A percentile compares a stretch with the other conserved stretches of the same genome.
phyloP scores from a whole-genome alignment of 2,888 invertebrate species.

The Watsonalla cultraria region DNA sequence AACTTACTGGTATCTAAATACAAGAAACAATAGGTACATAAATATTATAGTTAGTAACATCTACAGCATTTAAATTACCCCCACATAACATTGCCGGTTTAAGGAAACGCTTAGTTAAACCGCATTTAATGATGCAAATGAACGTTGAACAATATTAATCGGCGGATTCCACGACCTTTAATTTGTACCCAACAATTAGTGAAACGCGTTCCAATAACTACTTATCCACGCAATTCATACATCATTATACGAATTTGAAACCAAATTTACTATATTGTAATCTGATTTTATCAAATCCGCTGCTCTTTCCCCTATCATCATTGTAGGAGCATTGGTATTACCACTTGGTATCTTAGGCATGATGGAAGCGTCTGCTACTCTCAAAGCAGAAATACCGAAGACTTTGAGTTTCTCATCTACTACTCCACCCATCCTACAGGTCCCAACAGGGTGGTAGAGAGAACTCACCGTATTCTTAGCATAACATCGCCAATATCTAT shows the following conservation, averaged over 20 bases:
- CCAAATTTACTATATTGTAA: conserved; percentile 9
- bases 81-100: too few species aligned
- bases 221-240: not conserved
- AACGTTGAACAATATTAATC: not conserved
- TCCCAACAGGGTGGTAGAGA: conserved; percentile 79
- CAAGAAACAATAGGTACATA: too few species aligned
- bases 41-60: too few species aligned
- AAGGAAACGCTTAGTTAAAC: too few species aligned
- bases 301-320: conserved; percentile 68
- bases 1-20: too few species aligned
- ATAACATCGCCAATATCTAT: conserved; percentile 82
- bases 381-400: conserved; percentile 40
- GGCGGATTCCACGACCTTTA: not conserved
- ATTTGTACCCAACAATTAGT: not conserved
- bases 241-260: not conserved
- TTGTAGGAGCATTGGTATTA: conserved; percentile 59
- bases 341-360: conserved; percentile 61
- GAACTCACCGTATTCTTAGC: conserved; percentile 75
- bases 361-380: conserved; percentile 61
- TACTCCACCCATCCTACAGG: conserved; percentile 66
- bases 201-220: not conserved
- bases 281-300: conserved; percentile 64
- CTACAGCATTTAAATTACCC: too few species aligned
- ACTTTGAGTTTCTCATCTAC: conserved; percentile 56
- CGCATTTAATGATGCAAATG: not conserved